Percentiles rank a stretch among this genome's conserved stretches.
Conservation (phyloP, 2,888 invertebrate genomes). For the Netelia virgata region DNA sequence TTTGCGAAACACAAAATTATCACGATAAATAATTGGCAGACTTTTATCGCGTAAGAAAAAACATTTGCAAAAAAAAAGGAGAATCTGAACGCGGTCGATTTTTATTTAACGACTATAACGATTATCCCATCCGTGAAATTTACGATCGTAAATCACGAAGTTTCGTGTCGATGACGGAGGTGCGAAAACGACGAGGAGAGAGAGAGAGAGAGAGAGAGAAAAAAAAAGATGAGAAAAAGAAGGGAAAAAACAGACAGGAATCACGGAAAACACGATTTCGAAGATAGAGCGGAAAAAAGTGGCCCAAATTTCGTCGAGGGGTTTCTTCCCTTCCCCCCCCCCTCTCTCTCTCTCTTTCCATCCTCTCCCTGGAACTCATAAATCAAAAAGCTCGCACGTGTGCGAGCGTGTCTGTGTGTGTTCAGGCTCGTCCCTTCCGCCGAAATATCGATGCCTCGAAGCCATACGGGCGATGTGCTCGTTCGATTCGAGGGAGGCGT, state of each 20-base stretch:
- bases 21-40: no score
- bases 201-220: constrained; percentile 6
- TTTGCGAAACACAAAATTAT: not conserved
- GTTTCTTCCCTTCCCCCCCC: constrained; percentile 2
- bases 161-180: constrained; percentile 1
- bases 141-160: constrained; percentile 47
- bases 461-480: constrained; percentile 37
- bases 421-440: constrained; percentile 19
- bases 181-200: constrained; percentile 29
- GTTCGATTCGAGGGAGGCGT: constrained; percentile 53
- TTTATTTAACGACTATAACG: not conserved
- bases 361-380: constrained; percentile 55
- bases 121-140: constrained; percentile 42
- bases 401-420: constrained; percentile 15
- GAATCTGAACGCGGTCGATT: not conserved
- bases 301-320: constrained; percentile 60
- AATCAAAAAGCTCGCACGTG: constrained; percentile 55
- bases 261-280: constrained; percentile 59
- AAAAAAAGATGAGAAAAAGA: constrained; percentile 16
- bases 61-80: not conserved
- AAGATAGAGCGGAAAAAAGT: constrained; percentile 57
- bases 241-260: constrained; percentile 10
- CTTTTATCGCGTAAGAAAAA: not conserved
- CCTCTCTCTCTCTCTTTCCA: constrained; percentile 16
- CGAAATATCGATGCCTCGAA: constrained; percentile 61